These are phyloP conservation scores for Meloidogyne exigua DNA, from an alignment of 1,140 invertebrate genomes.

Conservation along the genomic window DNA sequence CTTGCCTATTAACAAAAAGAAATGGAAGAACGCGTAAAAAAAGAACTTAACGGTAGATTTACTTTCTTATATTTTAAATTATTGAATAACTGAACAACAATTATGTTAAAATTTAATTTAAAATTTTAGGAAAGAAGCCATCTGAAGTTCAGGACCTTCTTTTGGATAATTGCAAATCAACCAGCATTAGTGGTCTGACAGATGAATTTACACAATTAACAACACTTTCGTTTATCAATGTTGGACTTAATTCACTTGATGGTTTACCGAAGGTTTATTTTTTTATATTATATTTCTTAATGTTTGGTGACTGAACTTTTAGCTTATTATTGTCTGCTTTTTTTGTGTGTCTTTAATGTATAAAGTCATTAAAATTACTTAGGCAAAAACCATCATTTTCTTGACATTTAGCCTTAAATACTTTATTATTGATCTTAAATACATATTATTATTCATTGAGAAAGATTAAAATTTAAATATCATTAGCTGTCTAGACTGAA, in stretches of 20 bases:
- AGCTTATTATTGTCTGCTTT: too few relatives aligned
- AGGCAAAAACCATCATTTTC: too few relatives aligned
- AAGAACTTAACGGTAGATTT: constrained; percentile 16
- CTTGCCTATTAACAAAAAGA: constrained; percentile 1
- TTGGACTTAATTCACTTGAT: constrained; percentile 41
- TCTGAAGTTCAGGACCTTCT: constrained; percentile 34
- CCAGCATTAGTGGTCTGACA: constrained; percentile 29
- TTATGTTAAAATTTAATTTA: background rate
- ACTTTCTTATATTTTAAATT: background rate
- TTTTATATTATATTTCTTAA: too few relatives aligned
- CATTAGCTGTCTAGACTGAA: too few relatives aligned
- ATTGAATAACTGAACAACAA: background rate
- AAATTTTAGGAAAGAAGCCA: constrained; percentile 30
- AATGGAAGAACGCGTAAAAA: constrained; percentile 21
- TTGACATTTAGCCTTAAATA: too few relatives aligned
- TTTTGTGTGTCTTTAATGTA: too few relatives aligned
- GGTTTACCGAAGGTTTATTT: constrained; percentile 35
- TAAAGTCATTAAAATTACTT: too few relatives aligned
- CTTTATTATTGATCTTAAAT: too few relatives aligned
- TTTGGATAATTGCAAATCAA: constrained; percentile 37
- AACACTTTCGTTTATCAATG: constrained; percentile 43
- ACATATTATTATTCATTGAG: background rate
- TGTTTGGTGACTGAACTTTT: too few relatives aligned
- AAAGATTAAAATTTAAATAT: too few relatives aligned
- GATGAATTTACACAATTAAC: constrained; percentile 40